Base-by-base conservation (phyloP, 2,113 vertebrate species). In the Leptodactylus fuscus region DNA sequence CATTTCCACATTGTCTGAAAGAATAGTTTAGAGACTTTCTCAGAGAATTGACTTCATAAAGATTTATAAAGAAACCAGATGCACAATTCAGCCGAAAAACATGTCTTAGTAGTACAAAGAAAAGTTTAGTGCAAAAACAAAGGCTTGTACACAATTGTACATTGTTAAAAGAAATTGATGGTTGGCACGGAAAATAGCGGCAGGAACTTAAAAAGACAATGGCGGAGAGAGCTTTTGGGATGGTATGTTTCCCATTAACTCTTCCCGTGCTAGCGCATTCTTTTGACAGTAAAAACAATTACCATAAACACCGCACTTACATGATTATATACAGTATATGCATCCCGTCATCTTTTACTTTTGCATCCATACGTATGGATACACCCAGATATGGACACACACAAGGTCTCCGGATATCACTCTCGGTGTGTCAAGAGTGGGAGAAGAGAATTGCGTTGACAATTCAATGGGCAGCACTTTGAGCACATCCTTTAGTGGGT, bases 1-100 rank as follows among this genome's bases (percentile, higher is more conserved):
- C 73, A 53, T 44, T 55, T 7, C 81, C 81, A 69, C 58, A 81
- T 81, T 81, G 80, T 49, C 60, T 41, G 20, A 29, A 83, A 83
- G 48, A 24, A 74, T 29, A 32, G 44, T 83, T 73, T 53, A 69
- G 49, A 55, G 79, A 60, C n/a, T 58, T 58, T 73, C 16, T 15
- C 24, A 20, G 36, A 73, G 49, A 81, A 81, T 18, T 48, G 6
- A 81, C 81, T 83, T 74, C 32, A 74, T 46, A 74, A 73, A 58
- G 32, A 46, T 55, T 22, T 32, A 82, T 27, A 77, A 84, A 77
- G 46, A 20, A 46, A 41, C 41, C 44, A 36, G 41, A 69, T 67
- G 58, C 60, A 78, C 73, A 77, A 78, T 85, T 65, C 46, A 67
- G 44, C n/a, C 38, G 44, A n/a, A 69, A 77, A 44, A 73, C 20